Percentiles rank a stretch among this genome's conserved stretches.
Evolutionary conservation across 2,113 vertebrate genomes (phyloP).

Genomic region (Thomomys bottae): DNA sequence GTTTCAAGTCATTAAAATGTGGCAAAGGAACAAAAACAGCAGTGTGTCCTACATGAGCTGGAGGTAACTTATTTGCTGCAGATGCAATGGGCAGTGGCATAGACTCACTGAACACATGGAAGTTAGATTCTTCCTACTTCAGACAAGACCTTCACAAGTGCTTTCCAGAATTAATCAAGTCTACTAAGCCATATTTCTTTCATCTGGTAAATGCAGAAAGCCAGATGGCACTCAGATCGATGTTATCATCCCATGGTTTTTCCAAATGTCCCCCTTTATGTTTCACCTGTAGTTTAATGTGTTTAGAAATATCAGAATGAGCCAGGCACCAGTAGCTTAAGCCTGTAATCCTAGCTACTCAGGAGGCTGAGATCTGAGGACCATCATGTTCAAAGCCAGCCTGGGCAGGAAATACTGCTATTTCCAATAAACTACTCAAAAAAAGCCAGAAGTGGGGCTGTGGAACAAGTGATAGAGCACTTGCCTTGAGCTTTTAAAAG

Average conservation of each 20-base stretch:
- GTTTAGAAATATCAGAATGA: neutral
- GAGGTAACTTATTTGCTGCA: neutral
- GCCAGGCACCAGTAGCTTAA: too few relatives aligned
- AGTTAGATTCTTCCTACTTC: neutral
- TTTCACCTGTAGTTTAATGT: constrained; percentile 21
- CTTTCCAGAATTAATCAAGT: constrained; percentile 24
- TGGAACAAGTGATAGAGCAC: too few relatives aligned
- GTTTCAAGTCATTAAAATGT: constrained; percentile 33
- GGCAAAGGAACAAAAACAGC: constrained; percentile 44
- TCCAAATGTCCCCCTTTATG: neutral
- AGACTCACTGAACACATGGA: neutral
- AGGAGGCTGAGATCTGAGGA: too few relatives aligned
- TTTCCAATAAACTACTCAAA: too few relatives aligned
- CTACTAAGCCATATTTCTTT: neutral
- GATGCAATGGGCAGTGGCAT: neutral
- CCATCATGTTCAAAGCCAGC: too few relatives aligned
- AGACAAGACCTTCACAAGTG: neutral
- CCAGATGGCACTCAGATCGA: neutral
- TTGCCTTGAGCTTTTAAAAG: too few relatives aligned
- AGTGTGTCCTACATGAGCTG: neutral
- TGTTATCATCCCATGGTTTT: neutral
- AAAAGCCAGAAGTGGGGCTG: too few relatives aligned
- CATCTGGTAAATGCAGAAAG: neutral
- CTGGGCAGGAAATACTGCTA: too few relatives aligned
- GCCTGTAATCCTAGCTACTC: too few relatives aligned